Evolutionary conservation across 2,888 invertebrate genomes (phyloP), one percentile per base, ranked within the genome.

Genomic region (Melinopterus prodromus): DNA sequence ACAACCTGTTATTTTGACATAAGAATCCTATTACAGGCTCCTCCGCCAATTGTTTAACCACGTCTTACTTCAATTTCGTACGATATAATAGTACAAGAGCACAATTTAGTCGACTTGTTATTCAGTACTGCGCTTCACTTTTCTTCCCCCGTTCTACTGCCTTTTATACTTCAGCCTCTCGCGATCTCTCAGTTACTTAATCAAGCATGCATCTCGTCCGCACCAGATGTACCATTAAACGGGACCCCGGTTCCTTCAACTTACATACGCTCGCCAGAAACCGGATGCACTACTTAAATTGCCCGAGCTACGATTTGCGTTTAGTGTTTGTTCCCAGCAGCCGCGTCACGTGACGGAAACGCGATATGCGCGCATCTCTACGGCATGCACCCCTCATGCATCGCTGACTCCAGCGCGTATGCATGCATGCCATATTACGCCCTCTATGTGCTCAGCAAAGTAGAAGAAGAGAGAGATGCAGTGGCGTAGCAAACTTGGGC

Each of bases 401-500:
- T 53, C 53, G 53, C 53, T 12, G 53, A 26, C 2, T 26, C 26
- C 53, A 4, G 7, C 53, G 7, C 53, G 53, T 53, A 53, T 53
- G 53, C 53, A 53, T 53, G 12, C 53, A 53, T 26, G 53, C 9
- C 7, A 53, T 53, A 53, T 9, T 53, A 53, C 53, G 53, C 12
- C 9, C 53, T 53, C 53, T 53, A 53, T 12, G 53, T 53, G 53
- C 53, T 53, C 5, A 53, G 5, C 53, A 53, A 53, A 53, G 9
- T 53, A 53, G 53, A 53, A 53, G 53, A 4, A 53, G 74, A 36
- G 35, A 36, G 74, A 74, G 35, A n/a, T 35, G 74, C 26, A 74
- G 74, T 35, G 74, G 74, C 6, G 74, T 35, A 74, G 74, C 35
- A 26, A 35, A n/a, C 26, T 35, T 74, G 37, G 7, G 74, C 74